Conservation (phyloP, 2,888 invertebrate species). For the Germaria angustata region DNA sequence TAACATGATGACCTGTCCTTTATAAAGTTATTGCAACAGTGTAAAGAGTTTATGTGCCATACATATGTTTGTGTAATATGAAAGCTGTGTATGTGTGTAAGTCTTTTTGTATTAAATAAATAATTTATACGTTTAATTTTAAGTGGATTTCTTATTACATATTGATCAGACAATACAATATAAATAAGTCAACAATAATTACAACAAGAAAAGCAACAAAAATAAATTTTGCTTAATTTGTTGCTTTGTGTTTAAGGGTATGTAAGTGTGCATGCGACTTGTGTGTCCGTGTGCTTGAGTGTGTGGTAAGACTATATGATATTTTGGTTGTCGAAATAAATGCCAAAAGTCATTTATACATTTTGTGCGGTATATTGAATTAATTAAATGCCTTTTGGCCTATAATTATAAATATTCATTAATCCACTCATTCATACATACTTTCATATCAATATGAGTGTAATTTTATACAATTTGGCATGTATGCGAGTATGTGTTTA, state of each 20-base stretch:
- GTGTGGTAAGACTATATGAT: not conserved
- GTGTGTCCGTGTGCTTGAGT: not conserved
- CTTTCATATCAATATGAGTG: not conserved
- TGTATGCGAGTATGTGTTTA: too few relatives aligned
- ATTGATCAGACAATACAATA: conserved; percentile 19
- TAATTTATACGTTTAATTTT: conserved; percentile 35
- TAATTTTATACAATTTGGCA: not conserved
- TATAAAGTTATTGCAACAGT: too few relatives aligned
- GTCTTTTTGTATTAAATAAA: not conserved
- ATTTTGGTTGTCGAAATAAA: conserved; percentile 38
- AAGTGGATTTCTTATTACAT: conserved; percentile 32
- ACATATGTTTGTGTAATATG: too few relatives aligned
- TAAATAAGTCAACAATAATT: not conserved
- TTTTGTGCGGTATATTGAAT: conserved; percentile 42
- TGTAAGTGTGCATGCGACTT: not conserved
- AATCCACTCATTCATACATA: not conserved
- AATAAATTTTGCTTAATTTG: conserved; percentile 11
- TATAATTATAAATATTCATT: conserved; percentile 24
- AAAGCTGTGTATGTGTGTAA: not conserved
- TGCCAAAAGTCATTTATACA: conserved; percentile 3
- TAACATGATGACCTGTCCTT: too few relatives aligned
- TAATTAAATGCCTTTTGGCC: conserved; percentile 55
- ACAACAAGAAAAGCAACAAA: not conserved
- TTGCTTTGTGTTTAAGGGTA: not conserved
- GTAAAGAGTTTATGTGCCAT: too few relatives aligned